A percentile compares a stretch with the other conserved stretches of the same genome.
These are phyloP conservation scores for Clarias laeviceps DNA, from an alignment of 2,797 vertebrate genomes.

Conservation along the genomic window DNA sequence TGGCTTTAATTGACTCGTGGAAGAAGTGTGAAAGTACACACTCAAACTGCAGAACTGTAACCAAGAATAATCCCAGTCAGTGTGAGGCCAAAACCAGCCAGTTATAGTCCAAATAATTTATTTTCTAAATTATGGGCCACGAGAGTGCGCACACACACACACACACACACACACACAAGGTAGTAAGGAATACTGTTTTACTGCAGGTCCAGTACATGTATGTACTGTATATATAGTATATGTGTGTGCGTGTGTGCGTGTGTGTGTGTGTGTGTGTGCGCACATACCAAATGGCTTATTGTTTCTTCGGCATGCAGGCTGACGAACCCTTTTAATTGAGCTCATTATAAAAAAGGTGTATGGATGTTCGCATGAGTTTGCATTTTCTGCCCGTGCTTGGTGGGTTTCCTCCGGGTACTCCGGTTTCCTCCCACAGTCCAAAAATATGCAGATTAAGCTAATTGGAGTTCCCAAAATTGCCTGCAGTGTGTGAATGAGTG, in stretches of 20 bases:
- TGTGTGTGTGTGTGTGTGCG: background rate
- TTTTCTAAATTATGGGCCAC: constrained; percentile 62
- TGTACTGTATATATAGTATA: background rate
- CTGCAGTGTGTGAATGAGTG: too few relatives aligned
- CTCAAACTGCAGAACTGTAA: constrained; percentile 27
- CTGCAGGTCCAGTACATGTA: constrained; percentile 56
- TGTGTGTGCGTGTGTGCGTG: background rate
- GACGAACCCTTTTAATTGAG: constrained; percentile 30
- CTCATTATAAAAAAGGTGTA: constrained; percentile 58
- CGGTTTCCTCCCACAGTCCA: too few relatives aligned
- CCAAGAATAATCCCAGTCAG: constrained; percentile 44
- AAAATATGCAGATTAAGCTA: too few relatives aligned
- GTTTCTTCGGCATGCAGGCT: constrained; percentile 57
- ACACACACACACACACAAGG: constrained; percentile 43
- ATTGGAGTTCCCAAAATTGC: too few relatives aligned
- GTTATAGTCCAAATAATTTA: constrained; percentile 54
- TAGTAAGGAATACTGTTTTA: constrained; percentile 57
- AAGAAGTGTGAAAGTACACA: too few relatives aligned
- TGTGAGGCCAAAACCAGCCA: constrained; percentile 37
- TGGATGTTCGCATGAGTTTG: too few relatives aligned
- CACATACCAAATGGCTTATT: background rate
- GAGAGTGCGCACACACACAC: constrained; percentile 51
- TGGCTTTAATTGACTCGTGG: background rate
- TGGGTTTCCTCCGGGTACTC: too few relatives aligned
- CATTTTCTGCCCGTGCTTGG: too few relatives aligned